Conservation (phyloP, 2,113 vertebrate genomes). For the Micronycteris hirsuta region DNA sequence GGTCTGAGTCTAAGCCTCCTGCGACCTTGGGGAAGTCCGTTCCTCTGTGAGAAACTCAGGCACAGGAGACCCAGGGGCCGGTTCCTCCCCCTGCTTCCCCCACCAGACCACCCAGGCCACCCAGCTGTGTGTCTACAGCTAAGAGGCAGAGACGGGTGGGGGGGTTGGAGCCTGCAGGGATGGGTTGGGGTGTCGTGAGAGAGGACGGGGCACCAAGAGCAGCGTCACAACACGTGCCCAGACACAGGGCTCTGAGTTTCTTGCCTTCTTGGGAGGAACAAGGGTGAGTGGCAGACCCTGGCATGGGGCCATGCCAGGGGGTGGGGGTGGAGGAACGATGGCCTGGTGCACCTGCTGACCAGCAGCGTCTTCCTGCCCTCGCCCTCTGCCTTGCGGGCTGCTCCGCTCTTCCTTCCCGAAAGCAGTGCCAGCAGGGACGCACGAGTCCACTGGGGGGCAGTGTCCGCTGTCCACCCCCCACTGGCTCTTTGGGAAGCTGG, state of each 20-base stretch:
- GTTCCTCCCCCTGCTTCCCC: too few relatives aligned
- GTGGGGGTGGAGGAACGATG: neutral
- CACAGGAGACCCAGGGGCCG: neutral
- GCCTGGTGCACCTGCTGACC: neutral
- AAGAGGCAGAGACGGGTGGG: neutral
- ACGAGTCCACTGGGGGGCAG: neutral
- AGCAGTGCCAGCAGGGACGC: neutral
- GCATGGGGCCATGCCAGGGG: accelerated
- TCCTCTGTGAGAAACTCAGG: neutral
- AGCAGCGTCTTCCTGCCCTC: neutral
- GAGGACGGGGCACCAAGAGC: too few relatives aligned
- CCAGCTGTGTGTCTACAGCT: neutral
- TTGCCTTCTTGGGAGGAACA: neutral
- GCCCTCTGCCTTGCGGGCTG: neutral
- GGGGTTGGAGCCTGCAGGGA: too few relatives aligned
- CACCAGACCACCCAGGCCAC: neutral
- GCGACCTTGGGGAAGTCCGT: neutral
- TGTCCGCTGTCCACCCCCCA: neutral
- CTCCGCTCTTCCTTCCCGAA: neutral
- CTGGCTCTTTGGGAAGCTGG: accelerated
- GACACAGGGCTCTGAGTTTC: neutral
- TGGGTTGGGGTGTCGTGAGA: too few relatives aligned
- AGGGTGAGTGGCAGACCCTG: neutral
- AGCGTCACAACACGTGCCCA: too few relatives aligned
- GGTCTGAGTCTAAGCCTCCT: neutral